phyloP scores from a whole-genome alignment of 2,113 vertebrate genomes.

The Delphinus delphis region DNA sequence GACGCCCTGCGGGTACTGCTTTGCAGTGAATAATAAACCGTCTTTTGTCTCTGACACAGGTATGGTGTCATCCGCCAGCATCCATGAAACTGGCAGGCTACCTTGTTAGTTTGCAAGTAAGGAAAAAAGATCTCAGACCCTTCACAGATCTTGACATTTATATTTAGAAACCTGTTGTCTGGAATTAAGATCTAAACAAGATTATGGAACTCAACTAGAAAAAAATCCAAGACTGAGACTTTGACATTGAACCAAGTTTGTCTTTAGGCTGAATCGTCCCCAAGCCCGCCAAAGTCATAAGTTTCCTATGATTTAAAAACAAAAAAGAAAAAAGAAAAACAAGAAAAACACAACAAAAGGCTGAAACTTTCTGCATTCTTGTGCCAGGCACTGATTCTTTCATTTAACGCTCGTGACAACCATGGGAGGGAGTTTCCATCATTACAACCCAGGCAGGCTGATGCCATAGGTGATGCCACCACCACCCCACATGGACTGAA shows the following conservation, averaged over 20 bases:
- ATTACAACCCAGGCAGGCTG: neutral
- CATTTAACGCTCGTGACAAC: neutral
- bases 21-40: neutral
- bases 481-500: neutral
- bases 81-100: neutral
- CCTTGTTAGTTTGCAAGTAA: neutral
- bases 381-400: neutral
- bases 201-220: neutral
- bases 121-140: neutral
- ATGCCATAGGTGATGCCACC: too few species aligned
- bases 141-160: neutral
- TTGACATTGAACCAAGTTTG: neutral
- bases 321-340: neutral
- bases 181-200: neutral
- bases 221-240: neutral
- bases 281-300: neutral
- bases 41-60: neutral
- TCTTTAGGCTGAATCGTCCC: neutral
- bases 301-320: neutral
- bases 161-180: neutral
- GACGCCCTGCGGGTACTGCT: neutral
- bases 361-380: neutral
- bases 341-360: neutral
- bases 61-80: neutral
- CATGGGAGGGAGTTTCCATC: neutral